phyloP scores from a whole-genome alignment of 2,888 invertebrate genomes.

The Cantharis lateralis region DNA sequence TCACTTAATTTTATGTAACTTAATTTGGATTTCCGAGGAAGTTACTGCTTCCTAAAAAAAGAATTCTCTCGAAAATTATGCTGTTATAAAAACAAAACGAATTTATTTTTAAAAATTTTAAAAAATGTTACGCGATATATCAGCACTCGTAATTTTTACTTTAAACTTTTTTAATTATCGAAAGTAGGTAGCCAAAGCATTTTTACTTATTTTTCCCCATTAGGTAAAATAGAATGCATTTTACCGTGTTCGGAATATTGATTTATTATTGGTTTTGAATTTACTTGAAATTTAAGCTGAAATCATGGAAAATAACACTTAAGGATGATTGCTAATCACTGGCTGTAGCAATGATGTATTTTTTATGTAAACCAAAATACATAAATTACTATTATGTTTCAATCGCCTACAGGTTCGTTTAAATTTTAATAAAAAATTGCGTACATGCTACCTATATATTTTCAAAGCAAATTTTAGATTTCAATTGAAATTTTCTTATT shows the following conservation, averaged over 20 bases:
- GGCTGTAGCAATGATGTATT: not conserved
- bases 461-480: not conserved
- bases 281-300: not conserved
- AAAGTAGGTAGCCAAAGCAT: not conserved
- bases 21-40: not conserved
- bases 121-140: not conserved
- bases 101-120: no score
- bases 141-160: not conserved
- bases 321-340: not conserved
- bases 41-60: not conserved
- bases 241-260: not conserved
- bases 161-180: not conserved
- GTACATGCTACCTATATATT: not conserved
- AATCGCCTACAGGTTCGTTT: not conserved
- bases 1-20: not conserved
- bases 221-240: not conserved
- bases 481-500: not conserved
- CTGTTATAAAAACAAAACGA: no score
- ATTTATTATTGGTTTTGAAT: not conserved
- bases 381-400: not conserved
- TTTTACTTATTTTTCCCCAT: not conserved
- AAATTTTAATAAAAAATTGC: not conserved
- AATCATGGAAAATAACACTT: not conserved
- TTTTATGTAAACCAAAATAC: not conserved
- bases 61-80: no score